phyloP scores from a whole-genome alignment of 2,888 invertebrate species.

The Clepsis dumicolana region DNA sequence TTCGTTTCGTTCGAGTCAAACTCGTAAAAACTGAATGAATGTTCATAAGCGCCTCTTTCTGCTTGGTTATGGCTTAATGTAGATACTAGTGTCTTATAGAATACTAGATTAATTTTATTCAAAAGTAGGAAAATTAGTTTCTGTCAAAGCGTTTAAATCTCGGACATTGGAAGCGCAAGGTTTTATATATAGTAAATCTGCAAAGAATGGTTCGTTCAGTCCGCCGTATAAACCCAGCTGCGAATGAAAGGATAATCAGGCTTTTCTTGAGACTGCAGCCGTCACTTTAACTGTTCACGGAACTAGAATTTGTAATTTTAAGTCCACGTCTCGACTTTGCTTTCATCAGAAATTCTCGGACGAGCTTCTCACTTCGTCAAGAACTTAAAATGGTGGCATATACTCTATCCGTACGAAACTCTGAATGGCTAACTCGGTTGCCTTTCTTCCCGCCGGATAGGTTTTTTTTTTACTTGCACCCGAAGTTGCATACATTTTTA shows the following conservation, averaged over 20 bases:
- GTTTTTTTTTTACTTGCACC: not conserved
- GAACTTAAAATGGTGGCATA: too few species aligned
- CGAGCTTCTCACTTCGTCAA: too few species aligned
- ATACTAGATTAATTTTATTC: not conserved
- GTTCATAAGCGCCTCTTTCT: too few species aligned
- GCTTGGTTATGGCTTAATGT: too few species aligned
- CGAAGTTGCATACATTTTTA: not conserved
- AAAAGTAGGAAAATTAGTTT: not conserved
- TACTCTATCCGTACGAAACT: not conserved
- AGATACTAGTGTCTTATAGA: too few species aligned
- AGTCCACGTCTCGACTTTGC: not conserved
- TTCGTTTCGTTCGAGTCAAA: too few species aligned
- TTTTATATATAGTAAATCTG: slow-evolving; percentile 4
- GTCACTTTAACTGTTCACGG: slow-evolving; percentile 4
- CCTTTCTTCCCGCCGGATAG: too few species aligned
- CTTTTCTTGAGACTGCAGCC: slow-evolving; percentile 3
- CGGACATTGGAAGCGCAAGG: not conserved
- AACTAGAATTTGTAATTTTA: not conserved
- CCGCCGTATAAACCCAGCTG: not conserved
- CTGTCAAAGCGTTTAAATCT: not conserved
- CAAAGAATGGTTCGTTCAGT: slow-evolving; percentile 3
- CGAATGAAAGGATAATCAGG: slow-evolving; percentile 12
- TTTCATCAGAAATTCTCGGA: not conserved
- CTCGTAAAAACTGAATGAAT: too few species aligned
- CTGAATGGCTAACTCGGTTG: not conserved